Base-by-base conservation (phyloP, 2,888 invertebrate species). In the Heliconius ethilla region DNA sequence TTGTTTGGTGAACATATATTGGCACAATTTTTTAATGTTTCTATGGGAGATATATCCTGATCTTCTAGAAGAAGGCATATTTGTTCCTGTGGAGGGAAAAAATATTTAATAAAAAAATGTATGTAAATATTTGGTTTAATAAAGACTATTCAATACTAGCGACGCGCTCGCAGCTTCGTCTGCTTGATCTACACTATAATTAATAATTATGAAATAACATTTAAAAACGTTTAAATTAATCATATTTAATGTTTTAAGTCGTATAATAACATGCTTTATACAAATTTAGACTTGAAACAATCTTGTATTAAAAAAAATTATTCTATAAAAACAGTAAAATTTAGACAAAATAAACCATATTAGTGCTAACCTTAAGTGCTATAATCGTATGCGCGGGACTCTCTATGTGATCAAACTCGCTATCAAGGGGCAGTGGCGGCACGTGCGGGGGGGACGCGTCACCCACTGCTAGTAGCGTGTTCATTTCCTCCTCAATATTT, bases 351-450 rank as follows among this genome's bases (percentile, higher is more conserved):
- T n/a, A 13, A 62, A 62, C 0, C 62, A 62, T 25, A 25, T 27
- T n/a, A 59, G 22, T 59, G 15, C 37, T 75, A 51, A 91, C 92
- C 89, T 91, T 92, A 40, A 92, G 83, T 5, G 87, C 82, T 10
- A 92, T 90, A 62, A 93, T 86, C 1, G 88, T 86, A 0, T 82
- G 73, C 0, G 92, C 89, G 0, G 89, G 88, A 51, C 92, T 92
- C 74, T 87, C 83, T 51, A 89, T 82, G 5, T 80, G 78, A 0
- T 82, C 80, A 0, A 87, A 83, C 2, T 84, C 82, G 0, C 78
- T 82, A 0, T 78, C 59, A 59, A 86, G 83, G 55, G 85, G 0
- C 85, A 18, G 82, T 81, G 33, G 84, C 80, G 75, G 9, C 81
- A 81, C 2, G 76, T 59, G 25, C 27, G 80, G 33, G 78, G 75